Conservation (phyloP, 2,113 vertebrate genomes). For the Nanorana parkeri region DNA sequence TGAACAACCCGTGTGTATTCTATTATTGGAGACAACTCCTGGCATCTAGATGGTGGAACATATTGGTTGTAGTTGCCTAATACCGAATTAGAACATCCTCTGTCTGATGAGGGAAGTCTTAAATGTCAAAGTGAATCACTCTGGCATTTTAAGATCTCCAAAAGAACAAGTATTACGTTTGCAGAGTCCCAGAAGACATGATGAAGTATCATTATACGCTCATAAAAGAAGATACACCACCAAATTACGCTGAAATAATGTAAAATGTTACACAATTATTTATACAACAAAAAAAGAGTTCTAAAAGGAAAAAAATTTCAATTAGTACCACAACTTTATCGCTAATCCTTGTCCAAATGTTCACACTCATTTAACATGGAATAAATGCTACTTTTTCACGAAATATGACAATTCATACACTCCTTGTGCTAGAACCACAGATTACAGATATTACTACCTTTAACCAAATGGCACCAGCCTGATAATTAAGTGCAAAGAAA, state of each 20-base stretch:
- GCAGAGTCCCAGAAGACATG: conserved; percentile 13
- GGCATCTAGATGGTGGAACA: neutral
- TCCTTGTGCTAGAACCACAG: no score
- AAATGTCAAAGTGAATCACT: conserved; percentile 48
- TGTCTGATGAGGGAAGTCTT: conserved; percentile 12
- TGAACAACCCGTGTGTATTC: neutral
- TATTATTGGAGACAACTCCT: neutral
- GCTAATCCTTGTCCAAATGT: no score
- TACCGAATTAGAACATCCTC: conserved; percentile 10
- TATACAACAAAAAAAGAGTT: no score
- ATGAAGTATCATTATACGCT: neutral
- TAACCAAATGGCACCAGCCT: no score
- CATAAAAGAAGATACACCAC: conserved; percentile 15
- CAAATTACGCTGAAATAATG: neutral
- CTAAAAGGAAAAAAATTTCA: no score
- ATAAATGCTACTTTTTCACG: no score
- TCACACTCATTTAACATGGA: no score
- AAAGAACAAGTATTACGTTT: conserved; percentile 29
- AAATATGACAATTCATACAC: no score
- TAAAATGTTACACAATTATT: no score
- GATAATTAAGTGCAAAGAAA: no score
- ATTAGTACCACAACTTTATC: no score
- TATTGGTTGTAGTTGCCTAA: conserved; percentile 9
- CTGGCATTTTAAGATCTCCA: conserved; percentile 25
- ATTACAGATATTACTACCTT: no score